Evolutionary conservation across 2,113 vertebrate species (phyloP), one percentile per base, ranked within the genome.

Genomic region (Percopsis transmontana): DNA sequence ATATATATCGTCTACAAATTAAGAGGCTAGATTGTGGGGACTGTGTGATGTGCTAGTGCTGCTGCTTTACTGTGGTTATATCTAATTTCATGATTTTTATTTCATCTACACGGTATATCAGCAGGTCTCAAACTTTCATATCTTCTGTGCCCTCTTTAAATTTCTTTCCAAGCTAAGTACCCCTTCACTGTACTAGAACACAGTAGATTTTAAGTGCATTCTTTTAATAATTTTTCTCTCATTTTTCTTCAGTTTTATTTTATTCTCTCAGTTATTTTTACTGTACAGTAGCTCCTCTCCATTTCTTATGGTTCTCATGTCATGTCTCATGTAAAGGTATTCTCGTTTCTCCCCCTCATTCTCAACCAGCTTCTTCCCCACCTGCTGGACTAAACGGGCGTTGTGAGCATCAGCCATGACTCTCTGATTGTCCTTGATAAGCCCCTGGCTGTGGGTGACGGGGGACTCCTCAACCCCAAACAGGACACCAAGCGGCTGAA

Each of bases 351-450:
- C 42, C 39, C 13, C 47, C 57, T 2, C 23, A 59, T 65, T 72
- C 42, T 58, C 48, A 52, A 39, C 52, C 6, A 7, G 18, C 44
- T 18, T 24, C 40, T 21, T 51, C 50, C 59, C 13, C 2, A 33
- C 27, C 27, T 33, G 27, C 27, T 33, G n/a, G n/a, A n/a, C n/a
- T n/a, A n/a, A n/a, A n/a, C 41, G 15, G 53, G 27, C 19, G 11
- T 27, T 58, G 55, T 62, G 70, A 66, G 70, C 60, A 68, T 53
- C 71, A 48, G 70, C 72, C 70, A 69, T 69, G 70, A 58, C 58
- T 63, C 45, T 66, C 67, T 87, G 85, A 89, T 85, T 88, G 84
- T 33, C 27, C 27, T 7, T 33, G 27, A 89, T 89, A 83, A 87
- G 82, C 82, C 77, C 67, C 68, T 71, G 59, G 61, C 65, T 57